These are phyloP conservation scores for Globodera ellingtonae DNA, from an alignment of 1,140 invertebrate genomes.

Conservation along the genomic window DNA sequence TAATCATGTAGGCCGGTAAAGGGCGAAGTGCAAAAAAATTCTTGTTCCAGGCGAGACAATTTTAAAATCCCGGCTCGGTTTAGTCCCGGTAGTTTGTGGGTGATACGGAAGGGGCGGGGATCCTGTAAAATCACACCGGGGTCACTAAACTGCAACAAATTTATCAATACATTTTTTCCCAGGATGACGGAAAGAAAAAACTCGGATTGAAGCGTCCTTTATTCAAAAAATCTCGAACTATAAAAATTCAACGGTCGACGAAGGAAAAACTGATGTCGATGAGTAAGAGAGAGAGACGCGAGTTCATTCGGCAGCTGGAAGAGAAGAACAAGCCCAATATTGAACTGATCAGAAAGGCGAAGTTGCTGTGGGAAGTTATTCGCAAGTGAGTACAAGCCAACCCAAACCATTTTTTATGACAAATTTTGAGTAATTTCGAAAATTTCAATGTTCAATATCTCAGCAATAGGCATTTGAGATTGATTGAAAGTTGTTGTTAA, in stretches of 20 bases:
- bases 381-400: constrained; percentile 39
- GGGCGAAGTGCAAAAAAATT: too few species aligned
- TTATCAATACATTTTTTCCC: background rate
- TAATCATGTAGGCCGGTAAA: too few species aligned
- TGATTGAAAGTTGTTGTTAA: background rate
- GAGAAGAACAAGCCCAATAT: constrained; percentile 49
- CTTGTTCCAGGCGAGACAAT: background rate
- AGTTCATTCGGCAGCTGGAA: constrained; percentile 44
- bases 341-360: constrained; percentile 35
- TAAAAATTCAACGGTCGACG: constrained; percentile 46
- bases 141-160: too few species aligned
- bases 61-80: too few species aligned
- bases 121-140: too few species aligned
- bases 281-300: constrained; percentile 46
- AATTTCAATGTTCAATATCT: background rate
- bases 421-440: background rate
- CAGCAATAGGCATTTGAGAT: background rate
- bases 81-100: too few species aligned
- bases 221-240: background rate
- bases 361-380: constrained; percentile 49
- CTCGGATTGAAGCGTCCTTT: background rate
- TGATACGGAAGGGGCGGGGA: too few species aligned
- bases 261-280: constrained; percentile 48
- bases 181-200: constrained; percentile 8
- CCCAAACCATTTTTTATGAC: background rate